Conservation (phyloP, 1,140 invertebrate species). For the Drosophila tsacasi region DNA sequence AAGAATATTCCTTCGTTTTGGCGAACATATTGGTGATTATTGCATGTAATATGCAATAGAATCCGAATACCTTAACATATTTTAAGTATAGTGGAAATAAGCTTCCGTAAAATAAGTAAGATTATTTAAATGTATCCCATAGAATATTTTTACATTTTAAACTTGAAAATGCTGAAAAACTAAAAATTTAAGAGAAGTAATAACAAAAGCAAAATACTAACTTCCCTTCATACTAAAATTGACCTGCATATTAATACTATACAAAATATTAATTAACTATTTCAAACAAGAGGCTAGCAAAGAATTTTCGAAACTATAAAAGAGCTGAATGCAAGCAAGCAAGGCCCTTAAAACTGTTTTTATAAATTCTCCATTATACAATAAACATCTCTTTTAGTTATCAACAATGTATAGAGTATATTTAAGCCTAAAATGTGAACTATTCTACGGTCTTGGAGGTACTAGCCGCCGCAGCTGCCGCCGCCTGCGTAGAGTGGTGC, state of each 20-base stretch:
- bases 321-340: too few species aligned
- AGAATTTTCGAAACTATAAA: background rate
- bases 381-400: conserved; percentile 5
- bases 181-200: too few species aligned
- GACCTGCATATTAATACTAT: too few species aligned
- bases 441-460: conserved; percentile 45
- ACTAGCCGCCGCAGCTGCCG: conserved; percentile 61
- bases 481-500: conserved; percentile 67
- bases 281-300: background rate
- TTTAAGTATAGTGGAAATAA: background rate
- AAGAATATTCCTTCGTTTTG: background rate
- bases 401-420: conserved; percentile 6
- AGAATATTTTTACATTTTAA: too few species aligned
- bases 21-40: background rate
- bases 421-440: conserved; percentile 1
- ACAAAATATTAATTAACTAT: too few species aligned
- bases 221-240: too few species aligned
- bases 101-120: background rate
- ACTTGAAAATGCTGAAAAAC: too few species aligned
- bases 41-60: background rate
- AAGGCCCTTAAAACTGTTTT: background rate
- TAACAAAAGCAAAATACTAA: too few species aligned
- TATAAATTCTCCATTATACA: background rate
- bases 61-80: background rate
- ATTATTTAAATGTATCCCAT: background rate